Evolutionary conservation across 2,113 vertebrate species (phyloP).

Genomic region (Eira barbara): DNA sequence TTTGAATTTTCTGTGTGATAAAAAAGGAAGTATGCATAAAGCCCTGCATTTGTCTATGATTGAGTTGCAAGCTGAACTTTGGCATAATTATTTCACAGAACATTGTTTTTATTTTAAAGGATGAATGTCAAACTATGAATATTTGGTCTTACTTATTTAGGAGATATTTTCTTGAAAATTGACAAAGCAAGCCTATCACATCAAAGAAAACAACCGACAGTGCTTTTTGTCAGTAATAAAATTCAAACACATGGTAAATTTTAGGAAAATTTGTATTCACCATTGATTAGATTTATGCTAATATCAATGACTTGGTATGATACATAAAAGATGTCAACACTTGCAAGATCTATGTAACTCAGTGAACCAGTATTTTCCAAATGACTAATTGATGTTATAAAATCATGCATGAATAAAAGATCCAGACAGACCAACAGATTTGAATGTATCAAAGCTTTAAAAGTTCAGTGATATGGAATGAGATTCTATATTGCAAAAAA

Average conservation of each 20-base stretch:
- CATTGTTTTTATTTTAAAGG: background rate
- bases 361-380: background rate
- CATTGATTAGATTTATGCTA: background rate
- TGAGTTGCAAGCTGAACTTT: background rate
- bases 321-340: background rate
- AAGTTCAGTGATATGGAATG: background rate
- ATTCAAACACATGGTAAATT: slow-evolving; percentile 2
- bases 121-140: background rate
- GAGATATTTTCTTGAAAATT: background rate
- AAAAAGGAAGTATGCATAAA: background rate
- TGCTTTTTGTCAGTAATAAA: slow-evolving; percentile 4
- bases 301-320: background rate
- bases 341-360: background rate
- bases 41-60: background rate
- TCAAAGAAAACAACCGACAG: background rate
- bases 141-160: background rate
- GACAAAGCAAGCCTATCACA: background rate
- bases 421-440: background rate
- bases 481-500: background rate
- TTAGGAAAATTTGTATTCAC: background rate
- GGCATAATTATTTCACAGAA: background rate
- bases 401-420: background rate
- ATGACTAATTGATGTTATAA: background rate
- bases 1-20: background rate
- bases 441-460: slow-evolving; percentile 13